Evolutionary conservation across 2,797 vertebrate species (phyloP).

Genomic region (Intellagama lesueurii): DNA sequence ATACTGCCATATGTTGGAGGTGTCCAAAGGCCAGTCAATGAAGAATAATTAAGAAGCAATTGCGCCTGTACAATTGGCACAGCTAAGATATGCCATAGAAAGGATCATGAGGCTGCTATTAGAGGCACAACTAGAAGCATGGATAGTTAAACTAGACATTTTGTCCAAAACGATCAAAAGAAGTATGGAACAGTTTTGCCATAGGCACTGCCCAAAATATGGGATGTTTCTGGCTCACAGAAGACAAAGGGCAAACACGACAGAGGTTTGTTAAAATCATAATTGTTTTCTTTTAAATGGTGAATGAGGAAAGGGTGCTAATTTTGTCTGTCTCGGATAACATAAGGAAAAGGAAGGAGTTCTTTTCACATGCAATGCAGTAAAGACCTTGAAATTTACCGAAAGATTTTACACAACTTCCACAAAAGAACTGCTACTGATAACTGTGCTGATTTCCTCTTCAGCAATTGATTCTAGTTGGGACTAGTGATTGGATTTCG

Average conservation of each 20-base stretch:
- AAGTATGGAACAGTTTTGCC: background rate
- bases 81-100: background rate
- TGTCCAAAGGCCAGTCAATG: background rate
- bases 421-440: no score
- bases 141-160: no score
- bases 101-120: background rate
- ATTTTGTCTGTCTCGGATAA: background rate
- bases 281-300: background rate
- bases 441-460: no score
- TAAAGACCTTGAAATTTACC: no score
- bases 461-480: no score
- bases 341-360: no score
- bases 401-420: no score
- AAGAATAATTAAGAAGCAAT: background rate
- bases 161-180: background rate
- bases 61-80: background rate
- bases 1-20: background rate
- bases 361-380: no score
- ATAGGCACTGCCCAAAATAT: background rate
- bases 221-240: background rate
- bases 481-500: no score
- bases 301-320: background rate
- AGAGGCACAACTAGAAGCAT: no score
- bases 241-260: background rate
- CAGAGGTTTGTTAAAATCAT: background rate